Conservation (phyloP, 2,888 invertebrate genomes). For the Mythimna albipuncta region DNA sequence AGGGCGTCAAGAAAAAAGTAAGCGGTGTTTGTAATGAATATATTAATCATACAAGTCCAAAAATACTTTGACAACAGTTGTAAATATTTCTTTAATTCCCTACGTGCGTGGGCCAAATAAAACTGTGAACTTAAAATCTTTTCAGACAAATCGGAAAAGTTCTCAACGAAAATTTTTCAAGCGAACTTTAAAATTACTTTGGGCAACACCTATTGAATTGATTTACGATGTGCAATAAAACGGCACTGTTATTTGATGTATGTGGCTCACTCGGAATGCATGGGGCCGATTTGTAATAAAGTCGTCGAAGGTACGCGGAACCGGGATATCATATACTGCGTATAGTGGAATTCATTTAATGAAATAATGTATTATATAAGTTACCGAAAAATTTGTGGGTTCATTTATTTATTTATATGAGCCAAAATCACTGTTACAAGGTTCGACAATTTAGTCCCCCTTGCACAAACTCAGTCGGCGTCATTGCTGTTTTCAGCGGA, state of each 20-base stretch:
- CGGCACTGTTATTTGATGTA: slow-evolving; percentile 72
- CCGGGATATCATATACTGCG: slow-evolving; percentile 22
- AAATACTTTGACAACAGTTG: slow-evolving; percentile 1
- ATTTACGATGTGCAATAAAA: slow-evolving; percentile 76
- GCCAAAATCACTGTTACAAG: slow-evolving; percentile 43
- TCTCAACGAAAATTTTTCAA: slow-evolving; percentile 77
- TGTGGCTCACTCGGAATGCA: slow-evolving; percentile 65
- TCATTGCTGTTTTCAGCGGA: slow-evolving; percentile 52
- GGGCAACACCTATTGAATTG: slow-evolving; percentile 77
- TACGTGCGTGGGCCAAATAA: slow-evolving; percentile 52
- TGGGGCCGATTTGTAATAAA: slow-evolving; percentile 58
- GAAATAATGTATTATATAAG: slow-evolving; percentile 7
- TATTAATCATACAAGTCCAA: not conserved
- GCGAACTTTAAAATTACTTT: slow-evolving; percentile 77
- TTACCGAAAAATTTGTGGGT: slow-evolving; percentile 10
- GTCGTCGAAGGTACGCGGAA: slow-evolving; percentile 36
- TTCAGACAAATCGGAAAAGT: slow-evolving; percentile 77
- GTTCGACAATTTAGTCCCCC: slow-evolving; percentile 55
- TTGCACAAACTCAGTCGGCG: slow-evolving; percentile 32
- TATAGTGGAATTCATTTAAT: slow-evolving; percentile 39
- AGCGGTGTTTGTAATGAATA: not conserved
- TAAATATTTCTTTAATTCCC: slow-evolving; percentile 31
- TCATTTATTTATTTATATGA: slow-evolving; percentile 1
- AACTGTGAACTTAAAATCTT: slow-evolving; percentile 53
- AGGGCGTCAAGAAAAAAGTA: slow-evolving; percentile 46